These are phyloP conservation scores for roundworm (Caenorhabditis elegans) DNA, from an alignment of 1,140 invertebrate species.

Conservation along the genomic window DNA sequence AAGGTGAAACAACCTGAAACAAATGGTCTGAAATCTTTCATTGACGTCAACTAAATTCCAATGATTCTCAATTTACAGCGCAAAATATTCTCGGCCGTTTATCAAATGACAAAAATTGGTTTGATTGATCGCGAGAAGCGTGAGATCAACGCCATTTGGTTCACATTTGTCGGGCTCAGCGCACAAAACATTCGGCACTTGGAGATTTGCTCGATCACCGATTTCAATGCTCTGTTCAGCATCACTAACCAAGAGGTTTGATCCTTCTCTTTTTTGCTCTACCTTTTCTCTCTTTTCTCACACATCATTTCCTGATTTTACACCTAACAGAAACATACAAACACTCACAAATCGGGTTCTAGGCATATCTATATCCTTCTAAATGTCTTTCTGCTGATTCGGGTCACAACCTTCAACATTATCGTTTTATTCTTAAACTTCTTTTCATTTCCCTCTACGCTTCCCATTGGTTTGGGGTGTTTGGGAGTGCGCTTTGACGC, in stretches of 20 bases:
- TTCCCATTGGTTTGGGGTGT: constrained; percentile 14
- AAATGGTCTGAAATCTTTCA: no score
- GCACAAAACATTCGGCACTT: constrained; percentile 37
- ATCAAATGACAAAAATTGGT: constrained; percentile 14
- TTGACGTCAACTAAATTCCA: no score
- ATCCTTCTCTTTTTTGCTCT: not conserved
- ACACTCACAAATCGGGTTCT: not conserved
- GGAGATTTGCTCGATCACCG: constrained; percentile 6
- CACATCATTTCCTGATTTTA: constrained; percentile 24
- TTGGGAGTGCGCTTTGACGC: not conserved
- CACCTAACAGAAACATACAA: not conserved
- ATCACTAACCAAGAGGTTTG: constrained; percentile 28
- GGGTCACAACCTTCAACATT: no score
- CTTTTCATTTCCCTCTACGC: not conserved
- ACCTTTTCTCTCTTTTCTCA: not conserved
- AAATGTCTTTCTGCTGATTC: not conserved
- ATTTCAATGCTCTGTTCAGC: constrained; percentile 19
- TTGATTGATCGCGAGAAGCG: constrained; percentile 21
- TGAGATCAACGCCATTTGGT: constrained; percentile 31
- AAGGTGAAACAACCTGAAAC: no score
- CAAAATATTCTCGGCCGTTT: constrained; percentile 1
- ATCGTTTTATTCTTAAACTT: no score
- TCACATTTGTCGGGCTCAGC: constrained; percentile 23
- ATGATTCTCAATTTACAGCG: no score
- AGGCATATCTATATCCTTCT: not conserved